Base-by-base conservation (phyloP, 2,113 vertebrate genomes). In the Agelaius tricolor region DNA sequence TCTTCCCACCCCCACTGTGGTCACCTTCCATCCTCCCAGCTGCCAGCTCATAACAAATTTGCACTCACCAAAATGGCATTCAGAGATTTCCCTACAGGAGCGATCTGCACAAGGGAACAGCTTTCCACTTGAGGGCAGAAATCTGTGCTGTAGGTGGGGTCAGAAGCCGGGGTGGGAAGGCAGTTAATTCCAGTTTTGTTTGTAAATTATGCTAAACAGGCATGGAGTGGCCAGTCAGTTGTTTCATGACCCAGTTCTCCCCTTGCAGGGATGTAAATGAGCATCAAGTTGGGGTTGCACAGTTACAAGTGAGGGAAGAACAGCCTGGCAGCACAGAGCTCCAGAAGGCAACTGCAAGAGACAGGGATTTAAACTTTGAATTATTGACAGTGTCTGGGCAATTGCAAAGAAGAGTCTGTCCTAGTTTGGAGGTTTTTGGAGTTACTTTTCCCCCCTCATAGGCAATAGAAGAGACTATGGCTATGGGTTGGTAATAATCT, bases 1-100 rank as follows among this genome's bases (percentile, higher is more conserved):
- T 35, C 6, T 39, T 5, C 52, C 24, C 11, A 1, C 0, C 43
- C 41, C 33, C 3, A 2, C 61, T 2, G 2, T 31, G 61, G 10
- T 35, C 4, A 1, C 37, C 85, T 73, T 13, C 18, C 41, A 49
- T 49, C 73, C 46, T 77, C 39, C 19, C 81, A 54, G 19, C 19
- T 68, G 27, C 43, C 46, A 54, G 10, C 31, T 84, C 55, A 2
- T 16, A 37, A 46, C 5, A 65, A 63, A 91, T 57, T 13, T 33
- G 9, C 31, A 9, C 35, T 67, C 71, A 46, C 23, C 47, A 33
- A 49, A 84, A 55, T 20, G 35, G 2, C 47, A 11, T 3, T 33
- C 27, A 59, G 41, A 59, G 26, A 28, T 18, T 57, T 39, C 58
- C 11, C 4, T 59, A 1, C 7, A 43, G n/a, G 19, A 76, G 43